Evolutionary conservation across 2,888 invertebrate species (phyloP).

Genomic region (Epistrophella euchroma): DNA sequence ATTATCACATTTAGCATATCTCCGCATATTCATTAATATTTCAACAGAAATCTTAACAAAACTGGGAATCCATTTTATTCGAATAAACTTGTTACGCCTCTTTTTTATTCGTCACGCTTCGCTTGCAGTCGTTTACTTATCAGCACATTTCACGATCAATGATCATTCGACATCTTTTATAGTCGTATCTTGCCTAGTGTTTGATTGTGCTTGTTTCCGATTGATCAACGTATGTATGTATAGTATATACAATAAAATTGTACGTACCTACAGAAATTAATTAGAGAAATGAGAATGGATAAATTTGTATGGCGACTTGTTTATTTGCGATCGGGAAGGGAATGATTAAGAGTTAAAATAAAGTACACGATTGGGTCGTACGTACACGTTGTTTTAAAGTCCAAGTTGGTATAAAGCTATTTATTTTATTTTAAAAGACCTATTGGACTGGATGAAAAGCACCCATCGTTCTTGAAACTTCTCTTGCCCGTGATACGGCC

Average conservation of each 20-base stretch:
- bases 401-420: too few relatives aligned
- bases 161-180: constrained; percentile 23
- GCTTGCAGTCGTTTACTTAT: background rate
- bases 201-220: background rate
- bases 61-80: constrained; percentile 1
- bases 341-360: too few relatives aligned
- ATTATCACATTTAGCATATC: background rate
- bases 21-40: background rate
- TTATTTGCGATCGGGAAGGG: too few relatives aligned
- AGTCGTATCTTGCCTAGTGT: background rate
- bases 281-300: background rate
- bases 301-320: background rate
- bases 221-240: background rate
- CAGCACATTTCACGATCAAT: background rate
- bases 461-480: too few relatives aligned
- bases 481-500: too few relatives aligned
- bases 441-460: too few relatives aligned
- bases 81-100: background rate
- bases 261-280: background rate
- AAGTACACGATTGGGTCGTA: too few relatives aligned
- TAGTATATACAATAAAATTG: too few relatives aligned
- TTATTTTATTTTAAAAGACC: too few relatives aligned
- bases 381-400: too few relatives aligned
- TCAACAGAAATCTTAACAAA: background rate
- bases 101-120: constrained; percentile 41